Evolutionary conservation across 2,888 invertebrate genomes (phyloP), one percentile per base, ranked within the genome.

Genomic region (Macropis europaea): DNA sequence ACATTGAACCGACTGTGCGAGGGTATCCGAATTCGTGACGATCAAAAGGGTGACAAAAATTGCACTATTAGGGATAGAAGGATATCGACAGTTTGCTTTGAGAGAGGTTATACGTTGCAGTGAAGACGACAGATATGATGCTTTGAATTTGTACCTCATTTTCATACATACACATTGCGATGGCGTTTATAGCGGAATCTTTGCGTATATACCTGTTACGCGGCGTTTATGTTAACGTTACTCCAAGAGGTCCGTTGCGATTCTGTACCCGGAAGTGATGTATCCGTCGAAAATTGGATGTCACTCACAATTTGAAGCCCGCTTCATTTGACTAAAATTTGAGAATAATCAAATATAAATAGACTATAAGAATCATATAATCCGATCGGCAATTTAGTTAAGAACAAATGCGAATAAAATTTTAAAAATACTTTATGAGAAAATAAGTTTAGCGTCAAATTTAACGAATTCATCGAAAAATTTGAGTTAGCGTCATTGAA

Each of bases 71-170:
- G 50, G 40, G 59, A 19, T 40, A 56, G 63, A 74, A 59, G 61
- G 47, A 60, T 61, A 68, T 22, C 34, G 54, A 50, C 70, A 53
- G 64, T 76, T 72, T 59, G 62, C 30, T 56, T 72, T 64, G 62
- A 45, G 56, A 61, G 71, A 34, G 81, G 70, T 79, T 82, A 67
- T 86, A 84, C 61, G 74, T 85, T 81, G 70, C 70, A 74, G 73
- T 84, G 82, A 85, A 81, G 66, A 66, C 80, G 87, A 87, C 87
- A 83, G 84, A 83, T 81, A 81, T 85, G 78, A 83, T 77, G 83
- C 79, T 79, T 79, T 64, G 78, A 83, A 81, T 85, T 79, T 77
- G 63, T 68, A 70, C 78, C 84, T 84, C 80, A 86, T 86, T 87
- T 84, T 82, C 86, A 84, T 87, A 85, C 57, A 82, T 84, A 83